Evolutionary conservation across 1,140 invertebrate species (phyloP).

Genomic region (Drosophila setifemur): DNA sequence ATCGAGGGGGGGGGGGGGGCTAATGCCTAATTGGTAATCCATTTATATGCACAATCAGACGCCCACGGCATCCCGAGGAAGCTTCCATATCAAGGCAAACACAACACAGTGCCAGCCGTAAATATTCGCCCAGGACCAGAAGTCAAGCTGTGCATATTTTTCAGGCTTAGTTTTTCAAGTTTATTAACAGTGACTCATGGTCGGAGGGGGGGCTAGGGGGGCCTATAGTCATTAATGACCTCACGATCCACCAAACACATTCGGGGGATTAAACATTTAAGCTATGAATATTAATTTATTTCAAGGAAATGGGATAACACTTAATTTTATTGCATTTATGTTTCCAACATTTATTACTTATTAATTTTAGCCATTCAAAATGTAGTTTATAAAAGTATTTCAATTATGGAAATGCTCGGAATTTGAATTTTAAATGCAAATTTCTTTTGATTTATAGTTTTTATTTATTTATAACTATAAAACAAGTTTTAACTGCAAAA

Average conservation of each 20-base stretch:
- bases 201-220: too few species aligned
- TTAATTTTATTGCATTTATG: too few species aligned
- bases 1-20: not conserved
- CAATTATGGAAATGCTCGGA: too few species aligned
- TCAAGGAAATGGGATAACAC: too few species aligned
- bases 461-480: not conserved
- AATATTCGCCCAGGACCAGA: not conserved
- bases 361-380: too few species aligned
- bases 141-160: conserved; percentile 21
- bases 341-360: too few species aligned
- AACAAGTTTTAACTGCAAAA: conserved; percentile 18
- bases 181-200: conserved; percentile 1
- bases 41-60: conserved; percentile 49
- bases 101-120: not conserved
- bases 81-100: not conserved
- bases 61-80: conserved; percentile 14
- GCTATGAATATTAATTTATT: too few species aligned
- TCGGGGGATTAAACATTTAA: too few species aligned
- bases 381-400: too few species aligned
- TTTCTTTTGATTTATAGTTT: not conserved
- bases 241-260: not conserved
- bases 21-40: conserved; percentile 41
- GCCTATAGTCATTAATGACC: too few species aligned
- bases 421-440: too few species aligned
- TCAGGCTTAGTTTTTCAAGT: not conserved